Evolutionary conservation across 2,888 invertebrate genomes (phyloP).

Genomic region (Alcis repandata): DNA sequence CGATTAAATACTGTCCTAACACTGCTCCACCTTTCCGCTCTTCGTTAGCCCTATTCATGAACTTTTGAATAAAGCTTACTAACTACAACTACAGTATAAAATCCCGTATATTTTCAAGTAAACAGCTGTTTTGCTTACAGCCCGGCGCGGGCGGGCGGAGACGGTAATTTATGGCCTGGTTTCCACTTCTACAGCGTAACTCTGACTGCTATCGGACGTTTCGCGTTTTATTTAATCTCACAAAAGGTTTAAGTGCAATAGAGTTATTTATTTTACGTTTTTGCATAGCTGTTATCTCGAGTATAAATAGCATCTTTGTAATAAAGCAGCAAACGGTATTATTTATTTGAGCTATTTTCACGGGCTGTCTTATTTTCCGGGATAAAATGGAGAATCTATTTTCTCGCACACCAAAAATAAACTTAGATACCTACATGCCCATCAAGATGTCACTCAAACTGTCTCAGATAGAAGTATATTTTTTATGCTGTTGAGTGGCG

Average conservation of each 20-base stretch:
- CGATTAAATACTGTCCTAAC: too few species aligned
- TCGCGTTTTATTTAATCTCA: slow-evolving; percentile 9
- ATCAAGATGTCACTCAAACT: too few species aligned
- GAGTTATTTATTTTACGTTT: background rate
- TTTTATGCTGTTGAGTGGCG: too few species aligned
- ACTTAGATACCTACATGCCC: too few species aligned
- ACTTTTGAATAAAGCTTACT: too few species aligned
- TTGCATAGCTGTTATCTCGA: background rate
- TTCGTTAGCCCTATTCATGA: too few species aligned
- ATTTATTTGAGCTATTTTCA: too few species aligned
- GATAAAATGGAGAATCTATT: too few species aligned
- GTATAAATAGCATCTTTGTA: background rate
- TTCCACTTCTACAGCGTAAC: slow-evolving; percentile 36
- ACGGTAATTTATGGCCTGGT: slow-evolving; percentile 51
- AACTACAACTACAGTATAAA: background rate
- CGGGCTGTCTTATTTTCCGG: too few species aligned
- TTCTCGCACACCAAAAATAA: too few species aligned
- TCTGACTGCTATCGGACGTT: background rate
- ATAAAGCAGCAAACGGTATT: background rate
- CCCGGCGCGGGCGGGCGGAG: slow-evolving; percentile 45
- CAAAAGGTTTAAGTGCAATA: background rate
- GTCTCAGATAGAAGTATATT: too few species aligned
- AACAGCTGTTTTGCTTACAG: slow-evolving; percentile 52
- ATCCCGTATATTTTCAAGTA: slow-evolving; percentile 40
- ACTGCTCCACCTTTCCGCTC: too few species aligned